phyloP scores from a whole-genome alignment of 2,113 vertebrate species.

The Gymnorhina tibicen region DNA sequence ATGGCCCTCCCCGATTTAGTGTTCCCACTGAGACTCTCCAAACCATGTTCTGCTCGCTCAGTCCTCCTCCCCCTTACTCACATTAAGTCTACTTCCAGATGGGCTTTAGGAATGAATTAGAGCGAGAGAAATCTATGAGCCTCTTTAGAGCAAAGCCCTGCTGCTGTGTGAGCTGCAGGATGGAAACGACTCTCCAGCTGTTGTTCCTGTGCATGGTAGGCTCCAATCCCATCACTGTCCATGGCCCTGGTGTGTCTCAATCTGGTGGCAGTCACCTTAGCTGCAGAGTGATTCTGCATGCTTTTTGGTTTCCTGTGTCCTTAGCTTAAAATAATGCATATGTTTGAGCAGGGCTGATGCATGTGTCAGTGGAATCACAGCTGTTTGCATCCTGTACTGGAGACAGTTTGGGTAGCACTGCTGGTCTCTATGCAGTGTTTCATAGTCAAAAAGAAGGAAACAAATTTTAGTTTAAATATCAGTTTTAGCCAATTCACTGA shows the following conservation, averaged over 20 bases:
- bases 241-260: too few relatives aligned
- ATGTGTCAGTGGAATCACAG: rapidly evolving
- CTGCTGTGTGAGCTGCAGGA: neutral
- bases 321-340: too few relatives aligned
- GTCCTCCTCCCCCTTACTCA: neutral
- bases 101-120: neutral
- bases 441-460: neutral
- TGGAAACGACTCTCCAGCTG: neutral
- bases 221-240: rapidly evolving
- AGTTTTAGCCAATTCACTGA: neutral
- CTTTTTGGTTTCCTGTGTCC: neutral
- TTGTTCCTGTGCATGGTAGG: neutral
- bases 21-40: neutral
- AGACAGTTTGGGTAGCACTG: neutral
- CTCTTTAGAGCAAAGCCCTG: neutral
- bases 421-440: neutral
- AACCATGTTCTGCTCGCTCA: neutral
- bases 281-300: neutral
- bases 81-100: neutral
- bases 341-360: neutral
- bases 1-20: neutral
- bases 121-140: neutral
- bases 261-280: neutral
- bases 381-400: neutral
- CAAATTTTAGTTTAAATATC: neutral